A percentile compares a stretch with the other conserved stretches of the same genome.
phyloP scores from a whole-genome alignment of 2,888 invertebrate species.

The Pseudococcus longispinus region DNA sequence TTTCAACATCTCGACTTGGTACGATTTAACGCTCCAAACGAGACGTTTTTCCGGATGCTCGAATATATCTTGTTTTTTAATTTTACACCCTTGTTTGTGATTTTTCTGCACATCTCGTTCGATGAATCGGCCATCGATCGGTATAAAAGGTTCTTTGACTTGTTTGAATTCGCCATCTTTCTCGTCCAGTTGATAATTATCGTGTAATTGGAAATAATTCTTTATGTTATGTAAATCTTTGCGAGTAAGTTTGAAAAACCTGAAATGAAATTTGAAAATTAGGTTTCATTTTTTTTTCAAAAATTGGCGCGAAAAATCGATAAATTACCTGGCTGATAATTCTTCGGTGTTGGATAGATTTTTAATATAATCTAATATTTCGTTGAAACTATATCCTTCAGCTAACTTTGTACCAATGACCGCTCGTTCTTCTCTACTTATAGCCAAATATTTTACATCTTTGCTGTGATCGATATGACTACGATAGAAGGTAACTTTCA shows the following conservation, averaged over 20 bases:
- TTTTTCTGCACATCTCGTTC: background rate
- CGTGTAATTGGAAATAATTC: background rate
- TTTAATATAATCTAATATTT: conserved; percentile 1
- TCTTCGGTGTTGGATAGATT: background rate
- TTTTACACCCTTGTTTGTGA: background rate
- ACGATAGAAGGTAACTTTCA: background rate
- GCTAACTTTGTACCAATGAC: conserved; percentile 34
- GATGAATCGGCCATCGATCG: background rate
- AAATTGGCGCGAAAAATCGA: too few species aligned
- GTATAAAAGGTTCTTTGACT: background rate
- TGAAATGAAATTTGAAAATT: background rate
- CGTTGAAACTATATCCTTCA: conserved; percentile 25
- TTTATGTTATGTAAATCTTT: conserved; percentile 24
- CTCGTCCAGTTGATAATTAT: conserved; percentile 21
- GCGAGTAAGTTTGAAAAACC: conserved; percentile 15
- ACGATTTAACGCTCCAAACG: conserved; percentile 1
- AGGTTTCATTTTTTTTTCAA: background rate
- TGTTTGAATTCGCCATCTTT: background rate
- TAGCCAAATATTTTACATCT: conserved; percentile 23
- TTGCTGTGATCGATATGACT: conserved; percentile 36
- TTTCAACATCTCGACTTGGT: conserved; percentile 15
- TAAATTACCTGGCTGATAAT: background rate
- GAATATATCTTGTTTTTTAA: conserved; percentile 14
- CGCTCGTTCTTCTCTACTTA: conserved; percentile 36
- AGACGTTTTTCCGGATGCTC: background rate